These are phyloP conservation scores for Thryonomys swinderianus DNA, from an alignment of 2,113 vertebrate species.

Conservation along the genomic window DNA sequence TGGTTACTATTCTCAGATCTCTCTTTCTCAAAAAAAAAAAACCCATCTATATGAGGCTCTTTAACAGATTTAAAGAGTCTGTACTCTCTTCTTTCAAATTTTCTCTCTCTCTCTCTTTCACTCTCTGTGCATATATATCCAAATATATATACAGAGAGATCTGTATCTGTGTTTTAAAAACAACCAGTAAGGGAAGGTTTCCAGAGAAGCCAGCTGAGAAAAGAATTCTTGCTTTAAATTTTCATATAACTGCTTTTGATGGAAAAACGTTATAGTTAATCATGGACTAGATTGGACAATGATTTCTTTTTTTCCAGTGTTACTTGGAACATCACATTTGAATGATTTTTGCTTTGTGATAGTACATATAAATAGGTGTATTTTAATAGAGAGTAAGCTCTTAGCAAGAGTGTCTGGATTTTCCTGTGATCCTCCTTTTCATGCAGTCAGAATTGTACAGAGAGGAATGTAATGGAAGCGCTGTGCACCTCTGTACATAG, in stretches of 20 bases:
- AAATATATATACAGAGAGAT: not conserved
- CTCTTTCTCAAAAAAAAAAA: too few relatives aligned
- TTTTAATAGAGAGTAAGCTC: not conserved
- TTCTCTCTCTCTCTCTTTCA: not conserved
- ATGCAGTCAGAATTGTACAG: constrained; percentile 20
- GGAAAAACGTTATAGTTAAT: constrained; percentile 19
- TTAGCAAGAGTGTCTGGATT: not conserved
- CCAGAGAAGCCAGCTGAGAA: not conserved
- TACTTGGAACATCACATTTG: constrained; percentile 17
- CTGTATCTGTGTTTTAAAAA: not conserved
- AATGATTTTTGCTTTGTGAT: constrained; percentile 7
- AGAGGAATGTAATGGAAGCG: constrained; percentile 9
- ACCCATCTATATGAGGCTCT: not conserved
- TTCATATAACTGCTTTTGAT: not conserved
- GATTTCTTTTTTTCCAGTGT: not conserved
- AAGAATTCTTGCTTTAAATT: constrained; percentile 6
- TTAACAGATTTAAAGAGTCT: not conserved
- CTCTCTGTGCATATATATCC: not conserved
- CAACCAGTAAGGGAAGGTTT: not conserved
- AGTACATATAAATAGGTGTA: not conserved
- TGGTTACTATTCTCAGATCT: not conserved
- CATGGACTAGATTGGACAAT: not conserved
- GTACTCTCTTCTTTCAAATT: not conserved
- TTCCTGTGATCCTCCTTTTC: constrained; percentile 1
- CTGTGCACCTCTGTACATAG: not conserved